Evolutionary conservation across 2,113 vertebrate genomes (phyloP), one percentile per base, ranked within the genome.

Genomic region (Dipodomys merriami): DNA sequence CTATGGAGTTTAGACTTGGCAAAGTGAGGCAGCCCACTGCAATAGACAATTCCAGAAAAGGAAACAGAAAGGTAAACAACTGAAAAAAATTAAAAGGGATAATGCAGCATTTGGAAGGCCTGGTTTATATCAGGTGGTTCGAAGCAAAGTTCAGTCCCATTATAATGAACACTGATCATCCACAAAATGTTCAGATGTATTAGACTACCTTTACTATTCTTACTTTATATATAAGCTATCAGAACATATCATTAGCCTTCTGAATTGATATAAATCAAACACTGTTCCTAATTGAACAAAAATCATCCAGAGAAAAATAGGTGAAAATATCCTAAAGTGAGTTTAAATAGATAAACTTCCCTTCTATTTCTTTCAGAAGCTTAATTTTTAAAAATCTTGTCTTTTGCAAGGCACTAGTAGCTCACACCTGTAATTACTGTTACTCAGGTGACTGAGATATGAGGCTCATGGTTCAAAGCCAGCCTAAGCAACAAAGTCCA

Each of bases 1-100:
- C 86, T 90, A 53, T 74, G 69, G 81, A 95, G 85, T 93, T 93
- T 71, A 94, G 90, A 80, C 74, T 83, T 95, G 83, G 62, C 95
- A 91, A 65, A 92, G 62, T 44, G 15, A 79, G 44, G 76, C 33
- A 2, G 4, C 30, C 80, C 65, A 57, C 44, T 69, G 53, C 53
- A 57, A 57, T 57, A 18, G 53, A 16, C 53, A 57, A 57, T 57
- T 18, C 53, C 53, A 57, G 53, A 57, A 57, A 57, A 18, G 53
- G 53, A 57, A 57, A 57, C 53, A 16, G 15, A 16, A 13, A 57
- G 4, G 53, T 57, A 57, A 57, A 4, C 12, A 57, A 57, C 3
- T 13, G 15, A 57, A 57, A 57, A 57, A 57, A 57, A 57, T 57
- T 57, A 57, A 16, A 57, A 57, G 15, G 53, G 15, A 57, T 16